phyloP scores from a whole-genome alignment of 2,113 vertebrate genomes.

The Etheostoma cragini region DNA sequence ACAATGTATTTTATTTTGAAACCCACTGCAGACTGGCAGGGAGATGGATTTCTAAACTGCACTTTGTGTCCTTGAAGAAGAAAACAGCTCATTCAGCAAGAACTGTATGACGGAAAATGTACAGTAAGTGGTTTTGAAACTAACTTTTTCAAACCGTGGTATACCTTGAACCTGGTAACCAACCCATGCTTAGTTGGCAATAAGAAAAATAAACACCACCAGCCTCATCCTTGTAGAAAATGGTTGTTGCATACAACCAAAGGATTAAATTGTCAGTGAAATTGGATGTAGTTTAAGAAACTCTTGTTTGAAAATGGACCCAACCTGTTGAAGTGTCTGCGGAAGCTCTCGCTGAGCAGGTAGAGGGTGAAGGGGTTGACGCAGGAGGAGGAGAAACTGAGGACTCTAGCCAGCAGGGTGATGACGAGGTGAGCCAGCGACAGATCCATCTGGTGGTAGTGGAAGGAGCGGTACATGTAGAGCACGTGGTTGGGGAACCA shows the following conservation, averaged over 20 bases:
- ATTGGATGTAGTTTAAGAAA: no score
- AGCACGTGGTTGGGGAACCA: slow-evolving; percentile 96
- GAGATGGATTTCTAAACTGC: no score
- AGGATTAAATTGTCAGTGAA: background rate
- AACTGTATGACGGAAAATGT: no score
- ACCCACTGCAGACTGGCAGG: no score
- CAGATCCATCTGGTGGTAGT: slow-evolving; percentile 88
- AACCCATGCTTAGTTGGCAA: no score
- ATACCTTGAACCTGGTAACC: no score
- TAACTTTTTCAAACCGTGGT: no score
- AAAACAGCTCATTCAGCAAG: no score
- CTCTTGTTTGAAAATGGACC: background rate
- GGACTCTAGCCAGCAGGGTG: slow-evolving; percentile 89
- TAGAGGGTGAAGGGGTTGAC: slow-evolving; percentile 96
- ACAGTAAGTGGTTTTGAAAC: no score
- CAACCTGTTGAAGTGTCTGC: slow-evolving; percentile 90
- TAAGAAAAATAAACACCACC: background rate
- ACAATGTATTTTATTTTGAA: no score
- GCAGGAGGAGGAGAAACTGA: slow-evolving; percentile 95
- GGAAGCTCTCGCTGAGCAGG: slow-evolving; percentile 93
- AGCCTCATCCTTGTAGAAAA: background rate
- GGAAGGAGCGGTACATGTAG: slow-evolving; percentile 95
- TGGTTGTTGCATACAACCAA: background rate
- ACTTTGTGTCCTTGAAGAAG: no score
- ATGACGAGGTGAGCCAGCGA: slow-evolving; percentile 89